These are phyloP conservation scores for Onychorhynchus coronatus DNA, from an alignment of 2,113 vertebrate species.

Conservation along the genomic window DNA sequence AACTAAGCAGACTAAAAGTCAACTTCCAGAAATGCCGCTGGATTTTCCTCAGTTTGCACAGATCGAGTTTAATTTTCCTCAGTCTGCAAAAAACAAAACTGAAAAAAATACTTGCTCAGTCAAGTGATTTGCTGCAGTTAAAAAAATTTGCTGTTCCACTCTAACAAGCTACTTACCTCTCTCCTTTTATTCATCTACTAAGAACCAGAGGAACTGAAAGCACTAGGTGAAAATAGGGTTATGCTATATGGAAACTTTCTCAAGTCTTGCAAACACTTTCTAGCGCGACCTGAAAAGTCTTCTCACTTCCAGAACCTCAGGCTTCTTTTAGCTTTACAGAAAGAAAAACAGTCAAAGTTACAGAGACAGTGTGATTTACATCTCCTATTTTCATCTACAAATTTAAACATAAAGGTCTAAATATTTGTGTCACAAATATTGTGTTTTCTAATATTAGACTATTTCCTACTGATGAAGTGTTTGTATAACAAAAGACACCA, in stretches of 20 bases:
- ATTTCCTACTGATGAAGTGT: neutral
- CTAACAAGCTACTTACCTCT: neutral
- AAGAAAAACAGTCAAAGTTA: neutral
- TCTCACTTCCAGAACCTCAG: neutral
- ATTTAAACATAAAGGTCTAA: neutral
- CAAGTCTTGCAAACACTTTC: neutral
- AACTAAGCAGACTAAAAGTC: neutral
- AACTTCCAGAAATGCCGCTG: neutral
- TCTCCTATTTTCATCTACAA: neutral
- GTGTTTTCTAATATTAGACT: neutral
- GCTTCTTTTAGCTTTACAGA: neutral
- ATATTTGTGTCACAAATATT: neutral
- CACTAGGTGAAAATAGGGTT: neutral
- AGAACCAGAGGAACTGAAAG: neutral
- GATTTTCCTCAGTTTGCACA: neutral
- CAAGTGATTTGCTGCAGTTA: neutral
- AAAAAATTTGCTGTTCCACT: neutral
- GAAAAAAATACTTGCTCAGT: neutral
- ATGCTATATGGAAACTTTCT: neutral
- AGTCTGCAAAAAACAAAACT: neutral
- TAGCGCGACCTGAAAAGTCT: neutral
- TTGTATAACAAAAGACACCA: neutral
- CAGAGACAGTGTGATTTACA: neutral
- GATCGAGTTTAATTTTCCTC: neutral
- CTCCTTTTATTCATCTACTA: neutral